phyloP scores from a whole-genome alignment of 92 coral and sea anemone genomes.

The Plumapathes pennacea region DNA sequence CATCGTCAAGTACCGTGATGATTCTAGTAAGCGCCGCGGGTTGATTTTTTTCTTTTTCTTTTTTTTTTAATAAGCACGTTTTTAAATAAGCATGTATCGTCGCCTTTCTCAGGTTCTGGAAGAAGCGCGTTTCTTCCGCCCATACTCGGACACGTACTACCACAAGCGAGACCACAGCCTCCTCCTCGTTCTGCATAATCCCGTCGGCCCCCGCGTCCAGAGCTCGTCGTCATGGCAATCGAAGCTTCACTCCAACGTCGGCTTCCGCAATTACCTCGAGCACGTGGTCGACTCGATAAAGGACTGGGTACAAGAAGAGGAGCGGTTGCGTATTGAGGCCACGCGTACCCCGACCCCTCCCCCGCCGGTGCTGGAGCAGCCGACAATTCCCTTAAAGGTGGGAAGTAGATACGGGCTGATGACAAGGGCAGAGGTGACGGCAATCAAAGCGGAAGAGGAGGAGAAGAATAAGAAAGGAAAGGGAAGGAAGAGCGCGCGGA shows the following conservation, averaged over 20 bases:
- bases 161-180: slow-evolving; percentile 92
- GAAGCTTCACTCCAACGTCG: slow-evolving; percentile 93
- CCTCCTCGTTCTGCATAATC: slow-evolving; percentile 85
- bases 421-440: slow-evolving; percentile 85
- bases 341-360: slow-evolving; percentile 94
- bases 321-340: slow-evolving; percentile 64
- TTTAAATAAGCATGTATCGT: too few species aligned
- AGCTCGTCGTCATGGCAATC: slow-evolving; percentile 73
- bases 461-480: slow-evolving; percentile 87
- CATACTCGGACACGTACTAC: slow-evolving; percentile 88
- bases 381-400: slow-evolving; percentile 68
- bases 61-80: neutral
- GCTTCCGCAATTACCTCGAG: slow-evolving; percentile 98
- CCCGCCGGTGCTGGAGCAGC: slow-evolving; percentile 77
- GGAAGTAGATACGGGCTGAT: slow-evolving; percentile 95
- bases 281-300: slow-evolving; percentile 76
- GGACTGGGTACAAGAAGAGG: slow-evolving; percentile 73
- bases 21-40: too few species aligned
- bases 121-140: slow-evolving; percentile 67
- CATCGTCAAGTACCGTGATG: too few species aligned
- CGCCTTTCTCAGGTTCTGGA: slow-evolving; percentile 70
- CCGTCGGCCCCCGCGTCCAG: slow-evolving; percentile 67
- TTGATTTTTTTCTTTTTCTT: neutral
- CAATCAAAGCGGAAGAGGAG: slow-evolving; percentile 94
- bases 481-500: slow-evolving; percentile 78